phyloP scores from a whole-genome alignment of 2,888 invertebrate genomes.

The Tribolium freemani region DNA sequence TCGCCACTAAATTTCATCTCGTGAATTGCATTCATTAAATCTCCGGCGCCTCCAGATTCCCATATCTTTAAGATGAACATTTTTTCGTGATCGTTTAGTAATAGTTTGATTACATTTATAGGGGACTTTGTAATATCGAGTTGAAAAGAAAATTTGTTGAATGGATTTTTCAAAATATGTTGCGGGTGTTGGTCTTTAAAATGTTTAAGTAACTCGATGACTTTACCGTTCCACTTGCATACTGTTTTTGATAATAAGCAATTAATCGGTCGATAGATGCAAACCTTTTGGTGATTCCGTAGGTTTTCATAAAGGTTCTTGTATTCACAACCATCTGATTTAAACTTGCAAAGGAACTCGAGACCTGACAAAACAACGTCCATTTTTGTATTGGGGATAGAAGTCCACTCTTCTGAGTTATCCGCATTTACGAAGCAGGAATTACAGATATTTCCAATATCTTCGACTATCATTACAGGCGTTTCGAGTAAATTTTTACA shows the following conservation, averaged over 20 bases:
- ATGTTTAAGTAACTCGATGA: neutral
- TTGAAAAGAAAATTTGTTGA: neutral
- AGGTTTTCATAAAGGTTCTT: neutral
- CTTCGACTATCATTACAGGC: conserved; percentile 11
- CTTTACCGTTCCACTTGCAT: neutral
- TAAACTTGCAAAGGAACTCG: conserved; percentile 1
- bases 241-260: neutral
- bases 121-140: neutral
- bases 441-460: conserved; percentile 13
- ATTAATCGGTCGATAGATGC: neutral
- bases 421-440: neutral
- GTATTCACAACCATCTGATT: neutral
- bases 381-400: neutral
- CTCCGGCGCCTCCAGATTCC: neutral
- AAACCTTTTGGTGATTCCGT: neutral
- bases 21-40: neutral
- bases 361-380: neutral
- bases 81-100: neutral
- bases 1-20: neutral
- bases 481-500: neutral
- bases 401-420: neutral
- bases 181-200: conserved; percentile 9
- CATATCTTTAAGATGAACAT: neutral
- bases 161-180: neutral
- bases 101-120: neutral